Conservation (phyloP, 2,888 invertebrate genomes). For the Beris chalybata region DNA sequence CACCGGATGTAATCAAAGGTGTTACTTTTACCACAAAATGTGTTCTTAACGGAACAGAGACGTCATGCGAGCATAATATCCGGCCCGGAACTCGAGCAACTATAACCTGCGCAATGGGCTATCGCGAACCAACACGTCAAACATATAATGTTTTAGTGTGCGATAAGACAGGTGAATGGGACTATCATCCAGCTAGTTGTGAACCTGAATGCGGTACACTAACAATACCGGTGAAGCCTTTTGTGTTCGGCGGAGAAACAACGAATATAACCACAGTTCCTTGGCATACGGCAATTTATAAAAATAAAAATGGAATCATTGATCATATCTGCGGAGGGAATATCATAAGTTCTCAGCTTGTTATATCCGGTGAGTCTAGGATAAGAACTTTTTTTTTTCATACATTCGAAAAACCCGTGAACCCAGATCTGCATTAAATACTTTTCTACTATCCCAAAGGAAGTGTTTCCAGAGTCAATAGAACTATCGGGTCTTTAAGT, state of each 20-base stretch:
- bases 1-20: no score
- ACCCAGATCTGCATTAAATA: no score
- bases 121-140: slow-evolving; percentile 19
- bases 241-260: slow-evolving; percentile 32
- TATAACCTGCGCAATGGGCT: slow-evolving; percentile 38
- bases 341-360: slow-evolving; percentile 44
- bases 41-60: no score
- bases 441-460: no score
- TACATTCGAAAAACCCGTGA: no score
- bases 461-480: no score
- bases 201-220: slow-evolving; percentile 45
- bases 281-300: slow-evolving; percentile 48
- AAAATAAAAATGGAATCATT: background rate
- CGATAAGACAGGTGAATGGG: slow-evolving; percentile 45
- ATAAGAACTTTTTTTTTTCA: no score
- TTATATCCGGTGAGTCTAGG: slow-evolving; percentile 38
- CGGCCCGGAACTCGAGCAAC: slow-evolving; percentile 39
- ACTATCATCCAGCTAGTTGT: slow-evolving; percentile 42
- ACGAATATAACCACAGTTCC: slow-evolving; percentile 42
- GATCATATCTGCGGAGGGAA: slow-evolving; percentile 45
- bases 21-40: no score
- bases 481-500: no score
- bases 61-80: slow-evolving; percentile 6
- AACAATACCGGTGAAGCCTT: slow-evolving; percentile 26
- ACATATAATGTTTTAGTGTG: slow-evolving; percentile 40